Percentiles rank a stretch among this genome's conserved stretches.
Conservation (phyloP, 2,888 invertebrate genomes). For the Sceliomorpha sp. region DNA sequence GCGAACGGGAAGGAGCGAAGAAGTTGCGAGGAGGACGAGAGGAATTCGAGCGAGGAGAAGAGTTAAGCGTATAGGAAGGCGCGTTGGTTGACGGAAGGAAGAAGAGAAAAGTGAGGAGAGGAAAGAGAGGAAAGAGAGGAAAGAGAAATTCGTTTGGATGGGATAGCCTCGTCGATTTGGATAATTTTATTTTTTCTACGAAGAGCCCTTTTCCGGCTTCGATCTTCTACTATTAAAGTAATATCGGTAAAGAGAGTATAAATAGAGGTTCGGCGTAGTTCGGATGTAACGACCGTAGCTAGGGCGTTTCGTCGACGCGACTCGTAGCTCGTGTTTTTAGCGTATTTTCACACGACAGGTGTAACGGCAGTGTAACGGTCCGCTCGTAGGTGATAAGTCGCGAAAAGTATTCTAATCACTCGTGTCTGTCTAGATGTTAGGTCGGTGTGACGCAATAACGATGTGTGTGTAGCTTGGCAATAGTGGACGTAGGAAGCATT, state of each 20-base stretch:
- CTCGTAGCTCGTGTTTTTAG: conserved; percentile 15
- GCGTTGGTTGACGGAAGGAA: not conserved
- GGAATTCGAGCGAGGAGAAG: too few relatives aligned
- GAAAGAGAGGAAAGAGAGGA: not conserved
- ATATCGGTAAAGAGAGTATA: too few relatives aligned
- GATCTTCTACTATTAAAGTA: not conserved
- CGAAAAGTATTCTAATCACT: conserved; percentile 16
- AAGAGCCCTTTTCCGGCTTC: conserved; percentile 5
- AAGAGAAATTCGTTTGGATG: not conserved
- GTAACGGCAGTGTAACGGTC: too few relatives aligned
- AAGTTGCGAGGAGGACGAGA: too few relatives aligned
- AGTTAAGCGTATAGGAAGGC: too few relatives aligned
- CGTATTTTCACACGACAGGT: too few relatives aligned
- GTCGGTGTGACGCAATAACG: conserved; percentile 58
- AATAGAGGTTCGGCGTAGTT: conserved; percentile 1
- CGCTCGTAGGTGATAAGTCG: too few relatives aligned
- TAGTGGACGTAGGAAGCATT: conserved; percentile 66
- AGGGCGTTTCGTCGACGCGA: too few relatives aligned
- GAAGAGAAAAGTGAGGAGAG: not conserved
- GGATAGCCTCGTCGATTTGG: not conserved
- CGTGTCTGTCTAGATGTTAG: conserved; percentile 33
- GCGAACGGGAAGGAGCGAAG: too few relatives aligned
- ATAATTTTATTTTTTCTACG: conserved; percentile 23
- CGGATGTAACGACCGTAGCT: too few relatives aligned
- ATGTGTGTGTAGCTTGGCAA: conserved; percentile 77